Evolutionary conservation across 2,113 vertebrate genomes (phyloP), one percentile per base, ranked within the genome.

Genomic region (Puntigrus tetrazona): DNA sequence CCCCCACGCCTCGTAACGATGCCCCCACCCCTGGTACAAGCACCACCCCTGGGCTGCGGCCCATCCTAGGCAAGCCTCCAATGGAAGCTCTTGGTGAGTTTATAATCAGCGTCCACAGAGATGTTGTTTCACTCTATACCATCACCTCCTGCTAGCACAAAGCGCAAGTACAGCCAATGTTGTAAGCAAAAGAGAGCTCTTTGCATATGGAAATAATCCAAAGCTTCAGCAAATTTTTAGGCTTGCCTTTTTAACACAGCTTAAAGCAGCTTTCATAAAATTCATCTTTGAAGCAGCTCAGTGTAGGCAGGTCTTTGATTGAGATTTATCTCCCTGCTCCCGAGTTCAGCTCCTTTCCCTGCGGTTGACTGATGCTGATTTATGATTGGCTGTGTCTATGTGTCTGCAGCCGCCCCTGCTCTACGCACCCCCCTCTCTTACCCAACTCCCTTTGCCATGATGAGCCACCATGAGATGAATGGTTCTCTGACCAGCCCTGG

Each of bases 401-500:
- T 82, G 41, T 69, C 25, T 47, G 57, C 50, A 94, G 93, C 94
- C 84, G 97, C 97, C 43, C 96, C 97, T 0, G 96, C 97, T 76
- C 91, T 99, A 92, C 94, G 97, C 38, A 97, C 97, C 0, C 97
- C 97, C 83, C 94, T 99, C 90, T 96, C 97, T 1, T 98, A 99
- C 9, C 95, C 96, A 0, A 91, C 95, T 0, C 97, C 97, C 4
- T 98, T 99, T 1, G 96, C 96, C 85, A 98, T 99, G 97, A 98
- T 99, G 96, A 94, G 96, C 29, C 96, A 97, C 92, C 97, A 96
- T 1, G 97, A 97, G 88, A 97, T 99, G 93, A 99, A 99, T 1
- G 97, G 97, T 18, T 96, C 96, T 0, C 95, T 98, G 88, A 95
- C 94, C 57, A 98, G 96, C 91, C 97, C 97, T 0, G 94, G 97